Conservation (phyloP, 1,140 invertebrate genomes). For the Charaxes varanes region DNA sequence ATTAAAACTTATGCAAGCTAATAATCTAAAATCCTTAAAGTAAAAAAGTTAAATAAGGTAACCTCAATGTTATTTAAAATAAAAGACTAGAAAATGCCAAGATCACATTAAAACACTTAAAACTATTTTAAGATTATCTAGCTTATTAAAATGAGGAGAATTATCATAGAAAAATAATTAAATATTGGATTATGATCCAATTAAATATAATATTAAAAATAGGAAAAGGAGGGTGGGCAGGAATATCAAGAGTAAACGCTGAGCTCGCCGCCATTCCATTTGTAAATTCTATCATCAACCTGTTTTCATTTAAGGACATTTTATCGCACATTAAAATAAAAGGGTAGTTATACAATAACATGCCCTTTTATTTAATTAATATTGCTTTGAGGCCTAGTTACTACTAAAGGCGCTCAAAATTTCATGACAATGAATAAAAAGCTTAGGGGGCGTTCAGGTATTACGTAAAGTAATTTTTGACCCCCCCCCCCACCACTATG, state of each 20-base stretch:
- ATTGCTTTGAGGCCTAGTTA: no score
- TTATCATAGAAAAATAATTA: constrained; percentile 22
- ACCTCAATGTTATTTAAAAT: neutral
- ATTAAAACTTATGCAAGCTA: no score
- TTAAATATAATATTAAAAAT: constrained; percentile 23
- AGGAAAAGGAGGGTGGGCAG: constrained; percentile 41
- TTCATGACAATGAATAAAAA: no score
- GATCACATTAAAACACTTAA: constrained; percentile 12
- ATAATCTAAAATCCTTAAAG: constrained; percentile 4
- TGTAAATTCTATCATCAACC: no score
- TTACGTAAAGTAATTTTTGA: no score
- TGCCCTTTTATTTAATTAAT: no score
- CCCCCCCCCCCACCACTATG: no score
- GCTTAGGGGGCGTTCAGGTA: no score
- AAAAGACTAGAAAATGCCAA: constrained; percentile 10
- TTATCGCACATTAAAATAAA: no score
- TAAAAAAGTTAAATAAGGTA: neutral
- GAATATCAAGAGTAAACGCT: constrained; percentile 21
- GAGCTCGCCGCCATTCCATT: constrained; percentile 11
- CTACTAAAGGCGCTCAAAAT: no score
- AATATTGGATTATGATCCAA: constrained; percentile 18
- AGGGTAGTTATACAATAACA: no score
- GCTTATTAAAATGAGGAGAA: constrained; percentile 16
- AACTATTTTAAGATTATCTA: constrained; percentile 13
- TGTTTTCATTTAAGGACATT: no score